These are phyloP conservation scores for Drosophila sordidula DNA, from an alignment of 2,888 invertebrate species.

Conservation along the genomic window DNA sequence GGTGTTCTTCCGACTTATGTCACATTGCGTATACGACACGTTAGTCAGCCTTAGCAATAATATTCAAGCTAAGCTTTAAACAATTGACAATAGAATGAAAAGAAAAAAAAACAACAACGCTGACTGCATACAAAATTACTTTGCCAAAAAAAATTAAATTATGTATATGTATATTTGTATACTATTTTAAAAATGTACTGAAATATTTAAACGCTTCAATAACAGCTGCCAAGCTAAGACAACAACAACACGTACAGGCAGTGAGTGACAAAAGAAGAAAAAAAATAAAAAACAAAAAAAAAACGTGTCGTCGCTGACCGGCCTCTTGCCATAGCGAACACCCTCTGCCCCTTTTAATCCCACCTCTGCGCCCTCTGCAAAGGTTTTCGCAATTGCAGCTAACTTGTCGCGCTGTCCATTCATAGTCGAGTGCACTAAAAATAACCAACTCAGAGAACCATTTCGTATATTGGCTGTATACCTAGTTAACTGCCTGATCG, in stretches of 20 bases:
- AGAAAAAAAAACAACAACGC: conserved; percentile 14
- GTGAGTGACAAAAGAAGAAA: neutral
- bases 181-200: conserved; percentile 15
- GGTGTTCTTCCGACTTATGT: neutral
- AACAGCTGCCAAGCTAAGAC: conserved; percentile 14
- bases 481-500: conserved; percentile 59
- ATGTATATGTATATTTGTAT: neutral
- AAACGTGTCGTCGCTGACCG: conserved; percentile 16
- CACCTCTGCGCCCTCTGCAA: neutral
- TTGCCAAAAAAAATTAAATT: conserved; percentile 6
- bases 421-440: conserved; percentile 2
- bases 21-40: conserved; percentile 42
- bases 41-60: conserved; percentile 4
- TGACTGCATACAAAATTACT: conserved; percentile 24
- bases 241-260: conserved; percentile 3
- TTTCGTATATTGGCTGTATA: conserved; percentile 7
- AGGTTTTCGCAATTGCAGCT: conserved; percentile 14
- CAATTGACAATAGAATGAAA: conserved; percentile 11
- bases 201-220: conserved; percentile 17
- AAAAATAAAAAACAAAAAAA: conserved; percentile 15
- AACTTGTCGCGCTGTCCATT: conserved; percentile 13
- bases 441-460: neutral
- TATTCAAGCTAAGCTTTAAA: conserved; percentile 1
- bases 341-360: conserved; percentile 1
- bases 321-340: conserved; percentile 6